Evolutionary conservation across 2,888 invertebrate species (phyloP).

Genomic region (Caenorhabditis plicata): DNA sequence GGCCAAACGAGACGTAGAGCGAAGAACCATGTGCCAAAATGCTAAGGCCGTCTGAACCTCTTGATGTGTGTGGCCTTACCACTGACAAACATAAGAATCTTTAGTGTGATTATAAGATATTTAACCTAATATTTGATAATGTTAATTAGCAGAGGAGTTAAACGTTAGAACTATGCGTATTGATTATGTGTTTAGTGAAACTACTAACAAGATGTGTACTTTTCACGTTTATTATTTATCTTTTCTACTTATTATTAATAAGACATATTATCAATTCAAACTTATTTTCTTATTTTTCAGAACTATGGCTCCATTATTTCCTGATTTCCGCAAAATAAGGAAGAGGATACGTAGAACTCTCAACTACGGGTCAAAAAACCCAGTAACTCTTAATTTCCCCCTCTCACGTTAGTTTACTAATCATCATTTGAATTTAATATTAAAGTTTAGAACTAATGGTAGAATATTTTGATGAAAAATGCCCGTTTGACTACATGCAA

Average conservation of each 20-base stretch:
- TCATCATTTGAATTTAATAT: not conserved
- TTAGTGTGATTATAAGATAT: too few species aligned
- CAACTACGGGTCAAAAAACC: conserved; percentile 76
- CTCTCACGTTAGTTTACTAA: conserved; percentile 44
- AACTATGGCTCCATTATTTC: conserved; percentile 57
- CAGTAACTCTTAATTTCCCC: conserved; percentile 51
- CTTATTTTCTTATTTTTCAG: too few species aligned
- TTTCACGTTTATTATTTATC: not conserved
- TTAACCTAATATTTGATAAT: too few species aligned
- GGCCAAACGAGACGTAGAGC: too few species aligned
- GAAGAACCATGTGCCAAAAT: too few species aligned
- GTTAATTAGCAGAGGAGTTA: too few species aligned
- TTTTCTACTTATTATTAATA: not conserved
- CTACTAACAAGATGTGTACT: too few species aligned
- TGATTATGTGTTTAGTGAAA: too few species aligned
- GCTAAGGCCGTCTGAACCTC: too few species aligned
- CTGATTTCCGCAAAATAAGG: conserved; percentile 51
- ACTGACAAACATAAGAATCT: too few species aligned
- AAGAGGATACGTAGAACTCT: conserved; percentile 81
- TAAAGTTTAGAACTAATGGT: conserved; percentile 57
- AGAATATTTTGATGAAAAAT: conserved; percentile 58
- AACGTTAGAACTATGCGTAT: too few species aligned
- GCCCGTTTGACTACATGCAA: conserved; percentile 59
- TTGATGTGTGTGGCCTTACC: too few species aligned
- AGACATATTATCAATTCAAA: not conserved